Evolutionary conservation across 2,888 invertebrate species (phyloP), one percentile per base, ranked within the genome.

Genomic region (Himalopsyche anomala): DNA sequence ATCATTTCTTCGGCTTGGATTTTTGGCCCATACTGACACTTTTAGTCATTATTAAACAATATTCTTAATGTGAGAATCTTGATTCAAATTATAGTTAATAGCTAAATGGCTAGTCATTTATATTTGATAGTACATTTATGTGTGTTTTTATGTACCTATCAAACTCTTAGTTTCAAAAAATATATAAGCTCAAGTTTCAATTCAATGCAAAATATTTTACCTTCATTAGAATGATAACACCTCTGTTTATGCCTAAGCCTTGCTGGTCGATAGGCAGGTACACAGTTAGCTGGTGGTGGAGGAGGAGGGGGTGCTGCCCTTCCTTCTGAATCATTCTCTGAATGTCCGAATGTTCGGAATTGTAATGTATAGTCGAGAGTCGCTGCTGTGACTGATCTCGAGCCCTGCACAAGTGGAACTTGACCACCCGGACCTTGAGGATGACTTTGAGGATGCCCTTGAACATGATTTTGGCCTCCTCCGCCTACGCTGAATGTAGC

Each of bases 281-380:
- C 74, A 55, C 42, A 81, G 74, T 84, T 84, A 9, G 62, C 54
- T 15, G 74, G 84, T 17, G 86, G 81, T 38, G 85, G 85, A 38
- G 86, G 82, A 28, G 84, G 85, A 55, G 85, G 82, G 8, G 84
- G 85, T 0, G 83, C 74, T 36, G 74, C 74, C 74, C 74, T 74
- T 12, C 74, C 74, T 38, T 74, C 74, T 38, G 85, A 87, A 40
- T 87, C 85, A 17, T 86, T 85, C 28, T 88, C 88, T 36, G 87
- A 81, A 40, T 87, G 88, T 6, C 87, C 87, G 83, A 88, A 87
- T 2, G 88, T 88, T 69, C 88, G 80, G 82, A 88, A 87, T 80
- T 88, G 88, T 36, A 88, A 74, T 9, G 88, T 87, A 81, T 88
- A 88, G 82, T 88, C 88, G 40, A 88, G 84, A 12, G 88, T 87